Percentiles rank a stretch among this genome's conserved stretches.
Conservation (phyloP, 2,888 invertebrate species). For the Dolichopus griseipennis region DNA sequence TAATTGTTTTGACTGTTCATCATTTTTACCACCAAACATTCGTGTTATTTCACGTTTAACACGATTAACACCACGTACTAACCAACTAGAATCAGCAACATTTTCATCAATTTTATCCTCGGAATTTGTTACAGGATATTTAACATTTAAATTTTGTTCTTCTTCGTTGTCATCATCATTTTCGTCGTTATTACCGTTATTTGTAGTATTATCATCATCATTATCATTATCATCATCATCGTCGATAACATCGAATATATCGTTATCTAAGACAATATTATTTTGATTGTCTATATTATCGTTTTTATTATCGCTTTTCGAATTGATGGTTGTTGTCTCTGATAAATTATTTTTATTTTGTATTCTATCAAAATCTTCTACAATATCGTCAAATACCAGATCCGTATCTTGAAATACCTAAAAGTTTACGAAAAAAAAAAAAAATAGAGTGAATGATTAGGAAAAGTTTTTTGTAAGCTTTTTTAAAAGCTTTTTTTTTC, state of each 20-base stretch:
- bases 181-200: neutral
- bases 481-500: too few relatives aligned
- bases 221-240: slow-evolving; percentile 26
- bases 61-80: slow-evolving; percentile 31
- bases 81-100: slow-evolving; percentile 27
- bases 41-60: slow-evolving; percentile 35
- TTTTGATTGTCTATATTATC: neutral
- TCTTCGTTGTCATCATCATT: slow-evolving; percentile 23
- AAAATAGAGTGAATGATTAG: neutral
- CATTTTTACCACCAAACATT: slow-evolving; percentile 28
- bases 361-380: neutral
- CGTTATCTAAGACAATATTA: neutral
- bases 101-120: slow-evolving; percentile 15
- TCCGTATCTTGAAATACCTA: neutral
- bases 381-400: slow-evolving; percentile 2
- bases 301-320: neutral
- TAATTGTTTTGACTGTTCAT: slow-evolving; percentile 11
- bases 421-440: neutral
- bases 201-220: neutral
- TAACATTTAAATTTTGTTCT: slow-evolving; percentile 17
- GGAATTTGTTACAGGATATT: slow-evolving; percentile 7
- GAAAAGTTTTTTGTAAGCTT: too few relatives aligned
- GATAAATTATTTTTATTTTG: neutral
- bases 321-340: neutral
- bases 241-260: neutral